These are phyloP conservation scores for Oxycera nigricornis DNA, from an alignment of 2,888 invertebrate species.

Conservation along the genomic window DNA sequence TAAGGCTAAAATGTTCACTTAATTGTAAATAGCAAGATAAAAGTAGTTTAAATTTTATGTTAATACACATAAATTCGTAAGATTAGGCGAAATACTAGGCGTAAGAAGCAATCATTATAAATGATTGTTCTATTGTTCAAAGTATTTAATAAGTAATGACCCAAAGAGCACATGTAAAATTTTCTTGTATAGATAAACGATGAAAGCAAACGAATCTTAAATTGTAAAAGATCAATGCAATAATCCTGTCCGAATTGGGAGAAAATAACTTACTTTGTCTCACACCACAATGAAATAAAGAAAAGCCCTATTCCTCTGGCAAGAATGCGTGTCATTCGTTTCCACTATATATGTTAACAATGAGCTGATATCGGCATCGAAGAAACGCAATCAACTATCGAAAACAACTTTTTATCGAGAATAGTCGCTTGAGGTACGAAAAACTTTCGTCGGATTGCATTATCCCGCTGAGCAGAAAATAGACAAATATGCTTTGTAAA, in stretches of 20 bases:
- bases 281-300: too few relatives aligned
- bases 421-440: neutral
- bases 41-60: neutral
- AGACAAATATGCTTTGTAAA: neutral
- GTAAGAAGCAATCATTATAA: neutral
- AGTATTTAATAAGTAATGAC: neutral
- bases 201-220: neutral
- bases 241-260: too few relatives aligned
- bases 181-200: slow-evolving; percentile 2
- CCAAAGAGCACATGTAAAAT: neutral
- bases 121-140: neutral
- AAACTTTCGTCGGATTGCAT: neutral
- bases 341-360: too few relatives aligned
- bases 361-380: too few relatives aligned
- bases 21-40: neutral
- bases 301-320: too few relatives aligned
- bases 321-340: too few relatives aligned
- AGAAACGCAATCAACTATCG: too few relatives aligned
- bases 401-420: too few relatives aligned
- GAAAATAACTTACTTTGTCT: too few relatives aligned
- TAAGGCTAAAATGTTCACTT: neutral
- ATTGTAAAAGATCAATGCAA: neutral
- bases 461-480: neutral
- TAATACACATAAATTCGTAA: neutral
- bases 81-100: neutral